Base-by-base conservation (phyloP, 92 coral and sea anemone species). In the Porites evermanni region DNA sequence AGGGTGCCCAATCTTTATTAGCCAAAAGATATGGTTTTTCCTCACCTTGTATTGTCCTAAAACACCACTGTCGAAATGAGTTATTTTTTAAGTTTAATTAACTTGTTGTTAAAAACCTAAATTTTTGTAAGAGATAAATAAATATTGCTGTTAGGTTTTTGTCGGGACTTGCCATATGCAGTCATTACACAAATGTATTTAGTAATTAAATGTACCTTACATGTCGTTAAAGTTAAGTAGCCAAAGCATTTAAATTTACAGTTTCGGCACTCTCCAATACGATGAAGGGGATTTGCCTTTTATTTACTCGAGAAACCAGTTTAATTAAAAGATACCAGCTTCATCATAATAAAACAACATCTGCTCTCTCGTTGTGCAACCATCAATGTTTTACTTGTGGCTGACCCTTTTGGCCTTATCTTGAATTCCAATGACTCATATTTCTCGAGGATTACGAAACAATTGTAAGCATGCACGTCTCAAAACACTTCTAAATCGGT, bases 381-480 rank as follows among this genome's bases (percentile, higher is more conserved):
- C 1, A 20, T 53, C 20, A 23, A 23, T 51, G 26, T 67, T 51
- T 51, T 47, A 16, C n/a, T 59, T 38, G 64, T 74, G 78, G 51
- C 11, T 72, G 78, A 70, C 86, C 87, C 87, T 83, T 81, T 83
- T 73, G 79, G 63, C 87, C 80, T 83, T 50, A 21, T n/a, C n/a
- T 3, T 18, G 18, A 75, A 83, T 83, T 83, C 74, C 66, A 16
- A 9, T 21, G 60, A 72, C 80, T 83, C 80, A 65, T 50, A 51
- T 83, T 83, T 83, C 87, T 16, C 23, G 12, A 63, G 64, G 47
- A 69, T 74, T 83, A 79, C 74, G 80, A 74, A 83, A 74, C 80
- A 69, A 44, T 21, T 19, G 17, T 17, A 64, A 68, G 63, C 65
- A 63, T 12, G 63, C 14, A 56, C 61, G 13, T 56, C 16, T 56